A percentile compares a stretch with the other conserved stretches of the same genome.
phyloP scores from a whole-genome alignment of 2,113 vertebrate species.

The Alectura lathami region DNA sequence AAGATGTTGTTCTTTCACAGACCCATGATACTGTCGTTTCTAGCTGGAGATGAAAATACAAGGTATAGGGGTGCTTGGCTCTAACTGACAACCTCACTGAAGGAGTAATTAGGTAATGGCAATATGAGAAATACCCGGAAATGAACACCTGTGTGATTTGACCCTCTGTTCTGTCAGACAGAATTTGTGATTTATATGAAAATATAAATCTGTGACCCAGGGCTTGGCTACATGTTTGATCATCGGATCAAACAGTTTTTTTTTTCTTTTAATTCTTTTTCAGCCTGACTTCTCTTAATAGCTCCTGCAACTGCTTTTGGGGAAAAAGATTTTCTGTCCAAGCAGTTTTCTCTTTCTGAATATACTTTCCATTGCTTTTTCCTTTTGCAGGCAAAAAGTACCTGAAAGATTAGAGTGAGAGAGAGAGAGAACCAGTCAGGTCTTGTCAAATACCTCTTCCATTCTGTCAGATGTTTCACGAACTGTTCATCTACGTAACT shows the following conservation, averaged over 20 bases:
- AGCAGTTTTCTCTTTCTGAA: not conserved
- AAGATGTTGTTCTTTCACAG: not conserved
- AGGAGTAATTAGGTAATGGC: not conserved
- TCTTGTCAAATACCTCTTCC: conserved; percentile 61
- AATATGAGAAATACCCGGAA: not conserved
- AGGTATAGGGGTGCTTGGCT: not conserved
- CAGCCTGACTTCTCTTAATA: not conserved
- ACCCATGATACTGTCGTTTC: not conserved
- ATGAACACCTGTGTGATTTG: not conserved
- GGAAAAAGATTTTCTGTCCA: not conserved
- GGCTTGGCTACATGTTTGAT: not conserved
- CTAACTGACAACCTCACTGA: not conserved
- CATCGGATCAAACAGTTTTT: not conserved
- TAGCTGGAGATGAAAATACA: not conserved
- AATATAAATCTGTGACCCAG: not conserved
- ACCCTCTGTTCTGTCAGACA: not conserved
- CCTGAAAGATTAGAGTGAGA: not conserved
- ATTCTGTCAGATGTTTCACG: conserved; percentile 53
- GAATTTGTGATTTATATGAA: not conserved
- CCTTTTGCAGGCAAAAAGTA: not conserved
- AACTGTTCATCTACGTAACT: not conserved
- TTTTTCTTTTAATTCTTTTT: not conserved
- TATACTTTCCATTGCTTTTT: not conserved
- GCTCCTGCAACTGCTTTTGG: not conserved
- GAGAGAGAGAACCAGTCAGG: not conserved